These are phyloP conservation scores for Trinorchestia longiramus DNA, from an alignment of 1,140 invertebrate species.

Conservation along the genomic window DNA sequence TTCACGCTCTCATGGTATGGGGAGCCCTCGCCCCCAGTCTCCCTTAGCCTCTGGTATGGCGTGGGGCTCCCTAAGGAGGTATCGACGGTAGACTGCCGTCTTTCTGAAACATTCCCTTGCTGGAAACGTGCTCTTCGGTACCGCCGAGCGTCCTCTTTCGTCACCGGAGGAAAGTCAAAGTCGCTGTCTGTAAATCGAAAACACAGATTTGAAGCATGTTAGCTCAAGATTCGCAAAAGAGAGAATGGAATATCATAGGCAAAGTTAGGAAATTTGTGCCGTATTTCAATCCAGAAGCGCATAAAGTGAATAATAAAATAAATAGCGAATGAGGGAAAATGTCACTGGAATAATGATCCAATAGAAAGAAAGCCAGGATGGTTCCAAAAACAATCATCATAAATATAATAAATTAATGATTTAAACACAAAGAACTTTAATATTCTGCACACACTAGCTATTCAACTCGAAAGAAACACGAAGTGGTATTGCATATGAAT, in stretches of 20 bases:
- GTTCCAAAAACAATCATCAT: not conserved
- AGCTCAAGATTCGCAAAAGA: not conserved
- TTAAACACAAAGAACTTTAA: not conserved
- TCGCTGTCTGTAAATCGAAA: constrained; percentile 56
- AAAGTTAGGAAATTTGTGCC: not conserved
- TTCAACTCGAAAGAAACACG: not conserved
- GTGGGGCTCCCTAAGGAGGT: not conserved
- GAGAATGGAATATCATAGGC: not conserved
- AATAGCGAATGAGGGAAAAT: not conserved
- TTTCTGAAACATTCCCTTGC: not conserved
- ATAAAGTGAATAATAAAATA: not conserved
- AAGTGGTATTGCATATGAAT: not conserved
- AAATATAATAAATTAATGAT: not conserved
- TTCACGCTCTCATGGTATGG: constrained; percentile 56
- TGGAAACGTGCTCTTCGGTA: constrained; percentile 6
- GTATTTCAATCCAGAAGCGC: not conserved
- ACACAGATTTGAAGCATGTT: not conserved
- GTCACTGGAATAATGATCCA: not conserved
- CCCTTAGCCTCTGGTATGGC: constrained; percentile 39
- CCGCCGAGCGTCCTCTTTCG: constrained; percentile 48
- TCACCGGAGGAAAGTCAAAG: constrained; percentile 60
- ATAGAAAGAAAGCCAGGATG: not conserved
- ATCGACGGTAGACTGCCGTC: constrained; percentile 26
- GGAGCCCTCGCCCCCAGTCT: constrained; percentile 10
- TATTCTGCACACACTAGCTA: not conserved